These are phyloP conservation scores for Beris chalybata DNA, from an alignment of 2,888 invertebrate genomes.

Conservation along the genomic window DNA sequence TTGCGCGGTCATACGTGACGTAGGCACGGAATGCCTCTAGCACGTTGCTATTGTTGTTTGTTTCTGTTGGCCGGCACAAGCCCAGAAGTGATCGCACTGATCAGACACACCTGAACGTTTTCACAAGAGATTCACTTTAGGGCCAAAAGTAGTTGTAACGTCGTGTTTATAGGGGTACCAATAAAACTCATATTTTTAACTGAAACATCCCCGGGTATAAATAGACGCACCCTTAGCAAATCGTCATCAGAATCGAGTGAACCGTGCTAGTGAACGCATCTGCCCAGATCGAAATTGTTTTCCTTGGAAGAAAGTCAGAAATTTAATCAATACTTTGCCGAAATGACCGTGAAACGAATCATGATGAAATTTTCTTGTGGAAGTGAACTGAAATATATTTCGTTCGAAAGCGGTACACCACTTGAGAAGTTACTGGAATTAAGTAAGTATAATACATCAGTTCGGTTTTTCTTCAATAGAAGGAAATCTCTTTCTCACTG, in stretches of 20 bases:
- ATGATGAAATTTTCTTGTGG: constrained; percentile 2
- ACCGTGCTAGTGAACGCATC: not conserved
- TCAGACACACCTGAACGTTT: too few relatives aligned
- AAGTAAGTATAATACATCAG: constrained; percentile 5
- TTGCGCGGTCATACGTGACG: too few relatives aligned
- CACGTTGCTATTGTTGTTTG: too few relatives aligned
- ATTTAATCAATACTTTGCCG: not conserved
- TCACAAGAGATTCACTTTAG: too few relatives aligned
- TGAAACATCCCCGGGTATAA: too few relatives aligned
- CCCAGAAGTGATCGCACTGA: too few relatives aligned
- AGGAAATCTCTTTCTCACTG: not conserved
- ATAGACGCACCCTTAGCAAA: too few relatives aligned
- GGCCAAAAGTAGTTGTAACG: too few relatives aligned
- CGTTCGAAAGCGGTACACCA: not conserved
- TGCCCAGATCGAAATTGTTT: not conserved
- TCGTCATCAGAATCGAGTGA: not conserved
- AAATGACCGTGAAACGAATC: constrained; percentile 4
- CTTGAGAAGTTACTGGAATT: not conserved
- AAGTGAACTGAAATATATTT: not conserved
- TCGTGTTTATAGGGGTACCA: too few relatives aligned
- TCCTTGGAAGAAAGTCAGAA: not conserved
- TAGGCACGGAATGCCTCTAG: too few relatives aligned
- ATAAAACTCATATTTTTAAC: too few relatives aligned
- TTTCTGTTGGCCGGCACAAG: too few relatives aligned
- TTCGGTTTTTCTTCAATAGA: not conserved